phyloP scores from a whole-genome alignment of 2,888 invertebrate genomes.

The Muscina levida region DNA sequence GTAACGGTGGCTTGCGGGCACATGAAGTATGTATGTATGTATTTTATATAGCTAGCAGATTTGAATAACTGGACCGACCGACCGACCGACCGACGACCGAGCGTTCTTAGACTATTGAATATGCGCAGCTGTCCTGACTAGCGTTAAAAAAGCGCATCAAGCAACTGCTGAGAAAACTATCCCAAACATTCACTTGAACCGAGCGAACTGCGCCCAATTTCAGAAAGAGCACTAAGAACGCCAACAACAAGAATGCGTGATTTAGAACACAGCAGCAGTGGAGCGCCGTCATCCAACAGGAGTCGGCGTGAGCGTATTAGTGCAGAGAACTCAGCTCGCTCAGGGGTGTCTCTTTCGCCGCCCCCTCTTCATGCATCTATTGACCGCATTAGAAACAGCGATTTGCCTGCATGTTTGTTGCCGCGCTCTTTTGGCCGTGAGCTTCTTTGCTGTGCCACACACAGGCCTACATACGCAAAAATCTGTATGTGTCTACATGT shows the following conservation, averaged over 20 bases:
- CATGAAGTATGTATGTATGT: too few species aligned
- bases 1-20: too few species aligned
- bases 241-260: constrained; percentile 53
- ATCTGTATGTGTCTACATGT: too few species aligned
- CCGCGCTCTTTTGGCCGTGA: constrained; percentile 55
- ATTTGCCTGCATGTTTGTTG: constrained; percentile 55
- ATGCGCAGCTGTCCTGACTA: constrained; percentile 70
- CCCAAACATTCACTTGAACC: constrained; percentile 71
- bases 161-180: constrained; percentile 74
- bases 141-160: constrained; percentile 75
- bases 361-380: constrained; percentile 68
- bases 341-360: constrained; percentile 72
- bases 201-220: constrained; percentile 64
- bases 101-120: constrained; percentile 48
- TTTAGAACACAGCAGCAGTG: constrained; percentile 49
- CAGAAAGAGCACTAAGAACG: constrained; percentile 50
- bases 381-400: constrained; percentile 55
- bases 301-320: constrained; percentile 46
- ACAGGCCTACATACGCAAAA: constrained; percentile 18
- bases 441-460: constrained; percentile 48
- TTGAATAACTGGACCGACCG: constrained; percentile 64
- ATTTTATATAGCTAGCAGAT: too few species aligned
- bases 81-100: constrained; percentile 70
- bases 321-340: constrained; percentile 47
- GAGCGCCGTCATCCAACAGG: constrained; percentile 58